A percentile compares a stretch with the other conserved stretches of the same genome.
Evolutionary conservation across 1,140 invertebrate genomes (phyloP).

Genomic region (Tachypleus tridentatus): DNA sequence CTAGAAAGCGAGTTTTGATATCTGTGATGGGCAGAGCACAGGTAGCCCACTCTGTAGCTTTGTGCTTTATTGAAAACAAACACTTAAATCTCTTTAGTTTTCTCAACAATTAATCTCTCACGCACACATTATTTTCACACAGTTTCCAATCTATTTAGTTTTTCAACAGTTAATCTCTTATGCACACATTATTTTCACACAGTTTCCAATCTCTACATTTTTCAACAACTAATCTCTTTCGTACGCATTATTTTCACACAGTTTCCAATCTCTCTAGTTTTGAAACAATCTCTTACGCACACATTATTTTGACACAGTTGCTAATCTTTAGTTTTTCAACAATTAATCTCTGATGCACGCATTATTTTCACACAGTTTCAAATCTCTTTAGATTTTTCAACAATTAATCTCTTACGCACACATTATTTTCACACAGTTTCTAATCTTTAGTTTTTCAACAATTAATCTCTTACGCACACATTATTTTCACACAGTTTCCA

Average conservation of each 20-base stretch:
- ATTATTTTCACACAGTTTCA: not conserved
- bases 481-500: conserved; percentile 9
- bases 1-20: too few relatives aligned
- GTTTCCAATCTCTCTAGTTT: conserved; percentile 6
- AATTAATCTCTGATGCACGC: not conserved
- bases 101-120: not conserved
- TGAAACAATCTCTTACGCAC: not conserved
- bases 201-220: too few relatives aligned
- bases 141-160: too few relatives aligned
- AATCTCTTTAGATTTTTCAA: too few relatives aligned
- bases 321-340: conserved; percentile 1
- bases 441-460: too few relatives aligned
- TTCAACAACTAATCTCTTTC: too few relatives aligned
- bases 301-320: conserved; percentile 4
- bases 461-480: not conserved
- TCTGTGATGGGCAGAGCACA: not conserved
- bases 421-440: too few relatives aligned
- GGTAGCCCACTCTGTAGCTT: conserved; percentile 7
- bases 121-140: not conserved
- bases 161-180: too few relatives aligned
- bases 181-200: too few relatives aligned
- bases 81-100: conserved; percentile 7
- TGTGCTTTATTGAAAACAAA: not conserved
- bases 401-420: too few relatives aligned
- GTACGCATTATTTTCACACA: conserved; percentile 2